phyloP scores from a whole-genome alignment of 2,797 vertebrate species.

The Mallotus villosus region DNA sequence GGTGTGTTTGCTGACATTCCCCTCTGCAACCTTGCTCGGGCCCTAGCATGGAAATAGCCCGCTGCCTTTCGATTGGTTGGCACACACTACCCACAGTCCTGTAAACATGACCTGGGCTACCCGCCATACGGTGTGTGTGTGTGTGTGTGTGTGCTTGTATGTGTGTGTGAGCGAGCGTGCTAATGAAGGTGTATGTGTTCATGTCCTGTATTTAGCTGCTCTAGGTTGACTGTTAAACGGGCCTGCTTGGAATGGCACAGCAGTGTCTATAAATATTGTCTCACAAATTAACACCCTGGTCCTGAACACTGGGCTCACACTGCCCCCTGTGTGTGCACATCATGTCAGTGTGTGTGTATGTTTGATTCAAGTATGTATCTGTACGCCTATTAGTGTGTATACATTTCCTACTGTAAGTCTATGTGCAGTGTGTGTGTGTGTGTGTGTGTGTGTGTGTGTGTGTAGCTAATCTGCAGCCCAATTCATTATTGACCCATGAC shows the following conservation, averaged over 20 bases:
- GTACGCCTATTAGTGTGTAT: neutral
- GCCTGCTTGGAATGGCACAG: conserved; percentile 46
- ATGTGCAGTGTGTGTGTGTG: neutral
- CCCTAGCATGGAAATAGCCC: conserved; percentile 6
- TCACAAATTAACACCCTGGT: conserved; percentile 63
- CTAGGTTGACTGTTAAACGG: conserved; percentile 40
- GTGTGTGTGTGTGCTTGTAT: conserved; percentile 18
- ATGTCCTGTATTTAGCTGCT: conserved; percentile 32
- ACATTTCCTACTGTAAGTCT: neutral
- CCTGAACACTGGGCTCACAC: conserved; percentile 48
- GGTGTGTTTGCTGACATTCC: neutral
- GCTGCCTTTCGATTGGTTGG: conserved; percentile 7
- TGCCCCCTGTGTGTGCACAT: conserved; percentile 10
- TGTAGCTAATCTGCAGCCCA: conserved; percentile 53
- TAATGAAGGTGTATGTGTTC: conserved; percentile 4
- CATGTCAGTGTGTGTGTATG: conserved; percentile 3
- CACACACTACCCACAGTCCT: neutral
- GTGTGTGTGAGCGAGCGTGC: conserved; percentile 20
- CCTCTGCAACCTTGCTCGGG: neutral
- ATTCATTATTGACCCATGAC: conserved; percentile 57
- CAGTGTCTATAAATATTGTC: conserved; percentile 63
- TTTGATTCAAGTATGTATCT: conserved; percentile 8
- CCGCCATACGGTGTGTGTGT: neutral
- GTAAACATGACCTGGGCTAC: conserved; percentile 14
- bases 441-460: conserved; percentile 16